Evolutionary conservation across 2,797 vertebrate species (phyloP).

Genomic region (Myripristis murdjan): DNA sequence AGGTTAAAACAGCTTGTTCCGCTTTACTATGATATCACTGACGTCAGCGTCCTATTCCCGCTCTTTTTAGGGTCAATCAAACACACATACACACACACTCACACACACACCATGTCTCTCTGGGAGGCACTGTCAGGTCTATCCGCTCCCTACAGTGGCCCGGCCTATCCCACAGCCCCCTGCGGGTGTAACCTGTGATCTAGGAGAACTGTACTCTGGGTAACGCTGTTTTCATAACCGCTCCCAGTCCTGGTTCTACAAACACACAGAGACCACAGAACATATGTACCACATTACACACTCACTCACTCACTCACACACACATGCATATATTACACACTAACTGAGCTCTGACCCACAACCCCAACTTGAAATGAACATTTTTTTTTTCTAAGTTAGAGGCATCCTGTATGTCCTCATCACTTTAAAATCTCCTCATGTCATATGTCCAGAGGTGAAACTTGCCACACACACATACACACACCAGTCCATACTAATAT

Average conservation of each 20-base stretch:
- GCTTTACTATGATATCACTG: constrained; percentile 59
- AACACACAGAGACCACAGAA: constrained; percentile 69
- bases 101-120: constrained; percentile 16
- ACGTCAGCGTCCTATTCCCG: constrained; percentile 20
- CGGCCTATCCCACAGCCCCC: constrained; percentile 64
- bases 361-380: neutral
- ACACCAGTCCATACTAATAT: neutral
- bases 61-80: constrained; percentile 38
- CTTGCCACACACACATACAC: neutral
- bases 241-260: constrained; percentile 72
- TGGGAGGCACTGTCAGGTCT: constrained; percentile 45
- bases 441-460: neutral
- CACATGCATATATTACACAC: constrained; percentile 3
- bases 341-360: constrained; percentile 2
- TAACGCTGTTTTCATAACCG: constrained; percentile 75
- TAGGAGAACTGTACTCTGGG: constrained; percentile 68
- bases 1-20: constrained; percentile 53
- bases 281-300: constrained; percentile 72
- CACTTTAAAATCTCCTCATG: neutral
- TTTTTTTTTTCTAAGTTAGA: neutral
- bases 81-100: constrained; percentile 10
- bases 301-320: constrained; percentile 10
- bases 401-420: neutral
- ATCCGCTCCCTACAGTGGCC: constrained; percentile 59
- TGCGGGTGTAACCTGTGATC: constrained; percentile 70